These are phyloP conservation scores for Tuberolachnus salignus DNA, from an alignment of 2,888 invertebrate genomes.

Conservation along the genomic window DNA sequence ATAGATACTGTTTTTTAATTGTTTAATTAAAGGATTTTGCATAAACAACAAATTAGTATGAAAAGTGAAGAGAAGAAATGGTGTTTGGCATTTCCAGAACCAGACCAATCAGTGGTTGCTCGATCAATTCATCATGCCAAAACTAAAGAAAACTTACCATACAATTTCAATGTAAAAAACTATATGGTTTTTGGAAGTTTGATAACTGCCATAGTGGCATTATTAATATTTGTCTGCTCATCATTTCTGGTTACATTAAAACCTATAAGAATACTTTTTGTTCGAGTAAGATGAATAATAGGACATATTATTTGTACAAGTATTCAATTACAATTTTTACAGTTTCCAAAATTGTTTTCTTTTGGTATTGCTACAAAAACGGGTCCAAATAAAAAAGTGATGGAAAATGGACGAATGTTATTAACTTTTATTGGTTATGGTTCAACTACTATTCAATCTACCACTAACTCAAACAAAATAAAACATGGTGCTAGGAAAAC, in stretches of 20 bases:
- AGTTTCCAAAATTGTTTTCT: conserved; percentile 76
- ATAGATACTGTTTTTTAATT: background rate
- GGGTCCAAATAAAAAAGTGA: conserved; percentile 70
- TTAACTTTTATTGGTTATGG: conserved; percentile 79
- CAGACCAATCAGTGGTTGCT: conserved; percentile 82
- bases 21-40: conserved; percentile 10
- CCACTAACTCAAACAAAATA: conserved; percentile 64
- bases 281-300: conserved; percentile 65
- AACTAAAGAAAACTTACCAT: conserved; percentile 74
- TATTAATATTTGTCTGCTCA: conserved; percentile 70
- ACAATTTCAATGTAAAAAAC: conserved; percentile 71
- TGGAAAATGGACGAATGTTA: conserved; percentile 70
- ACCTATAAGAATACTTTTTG: conserved; percentile 70
- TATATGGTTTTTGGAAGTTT: conserved; percentile 70
- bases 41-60: conserved; percentile 11
- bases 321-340: conserved; percentile 57
- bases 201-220: conserved; percentile 64
- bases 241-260: conserved; percentile 69
- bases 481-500: conserved; percentile 68
- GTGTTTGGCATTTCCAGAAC: conserved; percentile 80
- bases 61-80: conserved; percentile 63
- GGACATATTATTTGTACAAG: background rate
- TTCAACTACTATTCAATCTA: conserved; percentile 70
- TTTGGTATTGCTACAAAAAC: conserved; percentile 72
- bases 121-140: conserved; percentile 76